Percentiles rank a stretch among this genome's conserved stretches.
phyloP scores from a whole-genome alignment of 2,888 invertebrate genomes.

The Halictus quadricinctus region DNA sequence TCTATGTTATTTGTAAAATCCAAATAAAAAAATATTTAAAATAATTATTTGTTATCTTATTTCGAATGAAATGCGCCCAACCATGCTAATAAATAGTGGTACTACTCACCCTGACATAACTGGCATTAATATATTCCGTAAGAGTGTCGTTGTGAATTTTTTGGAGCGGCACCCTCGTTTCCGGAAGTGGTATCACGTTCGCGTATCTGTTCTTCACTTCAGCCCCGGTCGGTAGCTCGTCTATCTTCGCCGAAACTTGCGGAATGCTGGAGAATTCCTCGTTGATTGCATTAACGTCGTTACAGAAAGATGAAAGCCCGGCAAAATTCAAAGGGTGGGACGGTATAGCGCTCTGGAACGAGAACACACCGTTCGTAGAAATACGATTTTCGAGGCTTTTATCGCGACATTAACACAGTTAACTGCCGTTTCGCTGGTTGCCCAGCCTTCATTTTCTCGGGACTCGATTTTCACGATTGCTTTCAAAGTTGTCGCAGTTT shows the following conservation, averaged over 20 bases:
- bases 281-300: conserved; percentile 88
- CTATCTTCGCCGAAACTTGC: conserved; percentile 89
- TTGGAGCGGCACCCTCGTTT: conserved; percentile 92
- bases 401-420: conserved; percentile 18
- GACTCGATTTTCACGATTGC: background rate
- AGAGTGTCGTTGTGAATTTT: conserved; percentile 89
- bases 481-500: conserved; percentile 21
- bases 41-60: background rate
- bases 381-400: conserved; percentile 9
- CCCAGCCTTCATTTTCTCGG: background rate
- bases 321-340: conserved; percentile 91
- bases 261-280: conserved; percentile 93
- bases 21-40: too few species aligned
- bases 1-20: too few species aligned
- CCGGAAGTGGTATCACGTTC: conserved; percentile 96
- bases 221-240: conserved; percentile 93
- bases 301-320: conserved; percentile 89
- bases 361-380: conserved; percentile 32
- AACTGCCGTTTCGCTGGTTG: background rate
- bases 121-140: conserved; percentile 96
- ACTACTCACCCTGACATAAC: conserved; percentile 91
- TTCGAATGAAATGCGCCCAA: too few species aligned
- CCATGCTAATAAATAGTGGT: background rate
- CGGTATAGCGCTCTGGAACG: conserved; percentile 82
- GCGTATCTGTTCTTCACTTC: conserved; percentile 96